Evolutionary conservation across 1,140 invertebrate species (phyloP), one percentile per base, ranked within the genome.

Genomic region (Brachionus calyciflorus): DNA sequence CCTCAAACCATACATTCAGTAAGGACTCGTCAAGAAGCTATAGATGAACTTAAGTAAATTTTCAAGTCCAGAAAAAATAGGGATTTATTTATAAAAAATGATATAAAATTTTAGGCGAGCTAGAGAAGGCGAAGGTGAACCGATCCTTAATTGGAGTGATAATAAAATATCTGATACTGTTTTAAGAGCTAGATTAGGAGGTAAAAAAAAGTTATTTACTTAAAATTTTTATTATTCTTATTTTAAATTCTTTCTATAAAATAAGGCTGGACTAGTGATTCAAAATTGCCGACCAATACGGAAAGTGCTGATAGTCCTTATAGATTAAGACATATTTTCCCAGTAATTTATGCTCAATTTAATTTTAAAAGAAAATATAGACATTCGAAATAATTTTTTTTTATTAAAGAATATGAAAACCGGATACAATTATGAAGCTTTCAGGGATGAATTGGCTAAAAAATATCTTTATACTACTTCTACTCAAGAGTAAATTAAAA

Each of bases 151-250:
- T 9, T 73, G 69, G 69, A 73, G 21, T 41, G 28, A 44, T 12
- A 30, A 73, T 21, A 73, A 73, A 73, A 73, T 55, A 21, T 51
- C 46, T 14, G 69, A 73, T 55, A 40, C 41, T 30, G 69, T 73
- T 40, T n/a, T 73, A 19, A n/a, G 26, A 46, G 33, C 69, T 10
- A 49, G 46, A 49, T 41, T 73, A 21, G 69, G 69, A 28, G 69
- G 65, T 70, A 70, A 10, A 12, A 48, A 17, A 14, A 21, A 3
- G 3, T 12, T 55, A 55, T 14, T 55, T 28, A 9, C 4, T 28
- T 10, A 12, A 14, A 14, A 55, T 26, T 28, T n/a, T n/a, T n/a
- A n/a, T n/a, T n/a, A n/a, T n/a, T n/a, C n/a, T n/a, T n/a, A n/a
- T n/a, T n/a, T n/a, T n/a, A n/a, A n/a, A n/a, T n/a, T n/a, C n/a